phyloP scores from a whole-genome alignment of 2,797 vertebrate genomes.

The Margarornis squamiger region DNA sequence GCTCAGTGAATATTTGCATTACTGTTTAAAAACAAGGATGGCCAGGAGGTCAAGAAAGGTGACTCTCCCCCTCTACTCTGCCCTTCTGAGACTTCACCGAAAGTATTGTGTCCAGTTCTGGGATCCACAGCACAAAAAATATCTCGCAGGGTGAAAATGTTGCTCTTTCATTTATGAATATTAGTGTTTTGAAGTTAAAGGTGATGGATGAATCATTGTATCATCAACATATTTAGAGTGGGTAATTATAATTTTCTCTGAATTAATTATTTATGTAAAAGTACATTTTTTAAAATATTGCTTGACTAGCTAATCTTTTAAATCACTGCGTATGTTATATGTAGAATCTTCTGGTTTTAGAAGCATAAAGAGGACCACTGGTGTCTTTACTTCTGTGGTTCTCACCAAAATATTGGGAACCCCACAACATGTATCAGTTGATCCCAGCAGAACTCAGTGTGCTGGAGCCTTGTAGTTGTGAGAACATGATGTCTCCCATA shows the following conservation, averaged over 20 bases:
- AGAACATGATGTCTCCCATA: background rate
- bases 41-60: background rate
- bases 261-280: background rate
- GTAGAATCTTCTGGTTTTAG: background rate
- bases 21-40: background rate
- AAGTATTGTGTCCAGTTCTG: background rate
- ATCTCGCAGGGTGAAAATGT: background rate
- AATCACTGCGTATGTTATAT: background rate
- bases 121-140: background rate
- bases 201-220: background rate
- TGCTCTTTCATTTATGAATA: background rate
- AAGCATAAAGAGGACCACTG: background rate
- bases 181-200: background rate
- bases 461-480: background rate
- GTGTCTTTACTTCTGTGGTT: background rate
- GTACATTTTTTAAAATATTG: background rate
- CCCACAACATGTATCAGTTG: background rate
- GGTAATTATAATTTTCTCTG: background rate
- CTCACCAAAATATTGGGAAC: background rate
- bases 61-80: background rate
- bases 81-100: background rate
- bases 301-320: background rate
- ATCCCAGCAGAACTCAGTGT: background rate
- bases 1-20: background rate
- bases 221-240: background rate